Percentiles rank a stretch among this genome's conserved stretches.
These are phyloP conservation scores for Ectropis grisescens DNA, from an alignment of 1,140 invertebrate species.

Conservation along the genomic window DNA sequence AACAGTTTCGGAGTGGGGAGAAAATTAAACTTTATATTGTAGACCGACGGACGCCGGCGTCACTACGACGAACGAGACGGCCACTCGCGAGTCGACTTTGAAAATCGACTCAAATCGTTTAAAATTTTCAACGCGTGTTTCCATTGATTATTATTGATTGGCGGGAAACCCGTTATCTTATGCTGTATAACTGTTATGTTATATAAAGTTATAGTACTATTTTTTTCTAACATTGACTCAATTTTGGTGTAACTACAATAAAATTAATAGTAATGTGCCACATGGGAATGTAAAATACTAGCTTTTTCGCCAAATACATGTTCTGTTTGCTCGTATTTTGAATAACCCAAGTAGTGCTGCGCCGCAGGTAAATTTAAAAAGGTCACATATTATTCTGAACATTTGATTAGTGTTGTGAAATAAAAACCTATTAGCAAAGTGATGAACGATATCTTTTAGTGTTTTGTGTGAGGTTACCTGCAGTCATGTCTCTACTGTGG, in stretches of 20 bases:
- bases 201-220: not conserved
- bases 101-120: conserved; percentile 8
- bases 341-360: not conserved
- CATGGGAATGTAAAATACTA: not conserved
- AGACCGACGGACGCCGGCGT: conserved; percentile 18
- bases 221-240: not conserved
- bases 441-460: no score
- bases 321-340: no score
- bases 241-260: not conserved
- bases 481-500: conserved; percentile 72
- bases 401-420: no score
- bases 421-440: no score
- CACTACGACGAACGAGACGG: conserved; percentile 35
- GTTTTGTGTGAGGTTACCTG: no score
- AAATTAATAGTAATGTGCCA: not conserved
- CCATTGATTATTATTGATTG: not conserved
- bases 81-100: no score
- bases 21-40: conserved; percentile 30
- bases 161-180: no score
- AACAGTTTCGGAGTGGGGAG: conserved; percentile 19
- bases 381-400: no score
- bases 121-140: not conserved
- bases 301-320: no score
- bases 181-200: not conserved
- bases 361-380: not conserved